Percentiles rank a stretch among this genome's conserved stretches.
phyloP scores from a whole-genome alignment of 2,113 vertebrate species.

The Coptodon bakossiorum region DNA sequence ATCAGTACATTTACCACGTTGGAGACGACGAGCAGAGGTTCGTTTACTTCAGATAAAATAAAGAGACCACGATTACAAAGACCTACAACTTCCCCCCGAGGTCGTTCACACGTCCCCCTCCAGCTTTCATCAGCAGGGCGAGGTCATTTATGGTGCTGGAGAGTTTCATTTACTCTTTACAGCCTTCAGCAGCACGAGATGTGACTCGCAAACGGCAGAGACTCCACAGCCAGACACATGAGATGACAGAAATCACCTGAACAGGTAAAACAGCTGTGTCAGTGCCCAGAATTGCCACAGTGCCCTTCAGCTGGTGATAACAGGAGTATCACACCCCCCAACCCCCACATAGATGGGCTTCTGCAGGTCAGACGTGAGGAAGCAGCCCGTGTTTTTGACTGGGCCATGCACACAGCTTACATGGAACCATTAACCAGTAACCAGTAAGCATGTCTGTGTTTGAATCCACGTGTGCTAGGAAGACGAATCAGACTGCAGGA shows the following conservation, averaged over 20 bases:
- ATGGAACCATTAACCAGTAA: background rate
- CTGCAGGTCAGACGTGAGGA: background rate
- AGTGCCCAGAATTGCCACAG: background rate
- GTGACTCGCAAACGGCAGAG: background rate
- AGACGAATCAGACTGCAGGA: background rate
- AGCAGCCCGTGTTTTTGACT: background rate
- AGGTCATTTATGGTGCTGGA: background rate
- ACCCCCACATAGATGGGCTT: background rate
- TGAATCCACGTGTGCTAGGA: background rate
- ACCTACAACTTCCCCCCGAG: too few relatives aligned
- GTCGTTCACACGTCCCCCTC: background rate
- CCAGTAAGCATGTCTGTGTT: background rate
- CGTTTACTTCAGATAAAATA: background rate
- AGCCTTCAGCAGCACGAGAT: background rate
- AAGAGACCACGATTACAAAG: background rate
- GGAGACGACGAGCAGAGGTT: background rate
- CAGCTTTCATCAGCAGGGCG: background rate
- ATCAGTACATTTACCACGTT: too few relatives aligned
- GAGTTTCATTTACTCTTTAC: background rate
- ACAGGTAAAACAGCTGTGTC: background rate
- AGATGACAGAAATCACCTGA: background rate
- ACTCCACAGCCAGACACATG: background rate
- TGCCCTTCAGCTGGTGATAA: background rate
- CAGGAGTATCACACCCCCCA: background rate
- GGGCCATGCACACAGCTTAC: background rate